Evolutionary conservation across 2,888 invertebrate genomes (phyloP).

Genomic region (Actias luna): DNA sequence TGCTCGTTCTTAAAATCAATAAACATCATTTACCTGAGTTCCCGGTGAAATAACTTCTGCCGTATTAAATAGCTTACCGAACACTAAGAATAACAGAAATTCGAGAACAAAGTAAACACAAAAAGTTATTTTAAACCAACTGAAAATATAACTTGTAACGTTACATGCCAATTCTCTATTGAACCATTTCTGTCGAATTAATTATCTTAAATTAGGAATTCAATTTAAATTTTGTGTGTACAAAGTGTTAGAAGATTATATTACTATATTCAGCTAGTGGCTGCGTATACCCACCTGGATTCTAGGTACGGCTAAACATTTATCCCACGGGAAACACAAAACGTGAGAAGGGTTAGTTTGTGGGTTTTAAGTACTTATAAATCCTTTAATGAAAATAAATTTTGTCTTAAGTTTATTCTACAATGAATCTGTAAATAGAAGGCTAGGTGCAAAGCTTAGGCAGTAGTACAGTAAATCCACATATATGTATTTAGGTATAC

Average conservation of each 20-base stretch:
- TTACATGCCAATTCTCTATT: conserved; percentile 9
- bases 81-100: conserved; percentile 13
- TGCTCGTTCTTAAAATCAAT: background rate
- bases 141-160: conserved; percentile 10
- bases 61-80: conserved; percentile 14
- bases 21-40: conserved; percentile 3
- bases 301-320: background rate
- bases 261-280: background rate
- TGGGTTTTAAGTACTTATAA: conserved; percentile 3
- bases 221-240: background rate
- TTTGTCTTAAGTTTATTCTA: background rate
- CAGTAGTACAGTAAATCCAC: too few relatives aligned
- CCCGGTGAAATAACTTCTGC: background rate
- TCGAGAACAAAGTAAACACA: conserved; percentile 16
- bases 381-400: conserved; percentile 7
- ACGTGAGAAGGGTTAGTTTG: conserved; percentile 6
- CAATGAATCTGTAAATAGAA: background rate
- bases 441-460: background rate
- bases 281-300: background rate
- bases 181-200: background rate
- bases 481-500: background rate
- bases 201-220: background rate
- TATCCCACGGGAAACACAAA: background rate
- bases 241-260: background rate
- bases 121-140: conserved; percentile 16